These are phyloP conservation scores for Intellagama lesueurii DNA, from an alignment of 2,797 vertebrate genomes.

Conservation along the genomic window DNA sequence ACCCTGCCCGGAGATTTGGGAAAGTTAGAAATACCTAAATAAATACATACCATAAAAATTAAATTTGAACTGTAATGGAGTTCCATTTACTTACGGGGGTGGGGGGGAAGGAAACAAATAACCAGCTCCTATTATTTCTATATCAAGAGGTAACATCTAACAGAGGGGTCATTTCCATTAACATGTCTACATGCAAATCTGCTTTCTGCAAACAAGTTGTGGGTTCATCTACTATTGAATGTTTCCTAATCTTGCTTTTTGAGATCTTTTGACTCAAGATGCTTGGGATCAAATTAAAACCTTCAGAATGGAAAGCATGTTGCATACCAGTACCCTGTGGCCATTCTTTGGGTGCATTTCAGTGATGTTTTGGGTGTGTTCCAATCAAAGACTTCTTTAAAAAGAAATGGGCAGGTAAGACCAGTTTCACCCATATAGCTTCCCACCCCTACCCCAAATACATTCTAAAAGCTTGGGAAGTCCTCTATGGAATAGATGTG, in stretches of 20 bases:
- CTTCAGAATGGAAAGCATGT: background rate
- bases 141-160: background rate
- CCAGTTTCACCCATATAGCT: background rate
- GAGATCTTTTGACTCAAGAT: background rate
- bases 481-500: background rate
- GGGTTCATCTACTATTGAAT: background rate
- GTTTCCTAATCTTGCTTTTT: background rate
- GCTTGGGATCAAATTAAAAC: background rate
- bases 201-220: background rate
- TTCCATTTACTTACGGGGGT: background rate
- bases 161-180: background rate
- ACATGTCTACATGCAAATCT: background rate
- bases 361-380: background rate
- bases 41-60: no score
- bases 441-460: background rate
- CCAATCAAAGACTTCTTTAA: background rate
- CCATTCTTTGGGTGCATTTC: background rate
- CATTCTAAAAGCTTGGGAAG: background rate
- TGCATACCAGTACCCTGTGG: background rate
- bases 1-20: no score
- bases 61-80: background rate
- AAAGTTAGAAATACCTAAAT: no score
- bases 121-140: conserved; percentile 16
- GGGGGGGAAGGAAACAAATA: background rate
- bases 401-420: background rate